These are phyloP conservation scores for Calameuta filiformis DNA, from an alignment of 2,888 invertebrate species.

Conservation along the genomic window DNA sequence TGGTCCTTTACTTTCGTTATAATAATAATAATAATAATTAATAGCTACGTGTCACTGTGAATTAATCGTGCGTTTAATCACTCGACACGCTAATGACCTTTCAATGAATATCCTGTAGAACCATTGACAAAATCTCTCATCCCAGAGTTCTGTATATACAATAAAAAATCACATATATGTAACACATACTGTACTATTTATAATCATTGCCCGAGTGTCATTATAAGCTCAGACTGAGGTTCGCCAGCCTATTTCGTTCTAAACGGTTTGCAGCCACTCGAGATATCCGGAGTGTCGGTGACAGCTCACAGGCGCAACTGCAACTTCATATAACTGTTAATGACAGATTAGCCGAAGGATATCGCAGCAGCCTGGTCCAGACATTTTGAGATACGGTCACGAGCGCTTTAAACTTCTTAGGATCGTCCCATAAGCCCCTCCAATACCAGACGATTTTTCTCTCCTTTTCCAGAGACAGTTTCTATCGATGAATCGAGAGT, in stretches of 20 bases:
- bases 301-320: constrained; percentile 24
- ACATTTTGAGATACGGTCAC: background rate
- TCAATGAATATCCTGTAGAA: background rate
- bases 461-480: background rate
- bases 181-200: background rate
- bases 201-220: background rate
- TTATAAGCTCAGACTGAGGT: background rate
- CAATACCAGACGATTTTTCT: background rate
- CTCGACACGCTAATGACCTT: background rate
- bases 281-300: constrained; percentile 29
- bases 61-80: background rate
- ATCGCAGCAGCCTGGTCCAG: background rate
- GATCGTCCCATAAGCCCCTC: background rate
- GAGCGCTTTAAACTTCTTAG: background rate
- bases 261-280: constrained; percentile 18
- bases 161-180: background rate
- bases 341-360: background rate
- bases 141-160: background rate
- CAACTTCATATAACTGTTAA: background rate
- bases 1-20: background rate
- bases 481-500: background rate
- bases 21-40: background rate
- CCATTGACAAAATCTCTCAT: background rate
- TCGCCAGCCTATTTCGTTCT: constrained; percentile 21
- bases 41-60: background rate